These are phyloP conservation scores for Halictus quadricinctus DNA, from an alignment of 2,888 invertebrate genomes.

Conservation along the genomic window DNA sequence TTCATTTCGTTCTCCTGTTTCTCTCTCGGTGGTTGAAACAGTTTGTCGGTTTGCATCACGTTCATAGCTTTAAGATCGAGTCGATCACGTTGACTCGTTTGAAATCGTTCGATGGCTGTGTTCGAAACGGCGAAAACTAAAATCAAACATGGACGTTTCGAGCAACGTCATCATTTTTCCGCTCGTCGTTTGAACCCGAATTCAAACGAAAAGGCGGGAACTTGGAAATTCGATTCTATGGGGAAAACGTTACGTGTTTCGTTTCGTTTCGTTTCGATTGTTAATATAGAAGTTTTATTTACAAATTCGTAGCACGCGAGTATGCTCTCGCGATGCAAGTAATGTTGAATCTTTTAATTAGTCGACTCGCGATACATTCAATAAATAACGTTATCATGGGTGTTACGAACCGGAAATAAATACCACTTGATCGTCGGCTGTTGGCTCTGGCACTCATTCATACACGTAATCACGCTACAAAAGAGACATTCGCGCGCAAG, in stretches of 20 bases:
- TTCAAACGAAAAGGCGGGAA: neutral
- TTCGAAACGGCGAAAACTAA: neutral
- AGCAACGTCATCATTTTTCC: slow-evolving; percentile 2
- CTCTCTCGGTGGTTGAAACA: slow-evolving; percentile 47
- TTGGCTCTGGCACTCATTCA: slow-evolving; percentile 39
- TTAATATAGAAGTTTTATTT: slow-evolving; percentile 75
- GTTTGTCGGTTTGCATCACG: slow-evolving; percentile 60
- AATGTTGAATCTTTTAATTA: slow-evolving; percentile 56
- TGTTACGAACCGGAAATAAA: slow-evolving; percentile 74
- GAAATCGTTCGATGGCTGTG: neutral
- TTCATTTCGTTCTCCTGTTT: slow-evolving; percentile 31
- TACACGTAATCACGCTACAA: neutral
- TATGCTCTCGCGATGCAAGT: slow-evolving; percentile 60
- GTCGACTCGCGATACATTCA: slow-evolving; percentile 72
- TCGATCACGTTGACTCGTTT: neutral
- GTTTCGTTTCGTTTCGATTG: slow-evolving; percentile 52
- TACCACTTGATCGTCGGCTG: slow-evolving; percentile 67
- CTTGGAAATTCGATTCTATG: neutral
- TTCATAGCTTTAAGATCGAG: slow-evolving; percentile 63
- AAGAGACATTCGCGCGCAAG: neutral
- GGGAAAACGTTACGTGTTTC: neutral
- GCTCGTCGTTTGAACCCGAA: neutral
- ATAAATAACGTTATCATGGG: slow-evolving; percentile 78
- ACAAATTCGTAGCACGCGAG: slow-evolving; percentile 70
- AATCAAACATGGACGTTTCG: neutral